Evolutionary conservation across 2,113 vertebrate species (phyloP).

Genomic region (Neoarius graeffei): DNA sequence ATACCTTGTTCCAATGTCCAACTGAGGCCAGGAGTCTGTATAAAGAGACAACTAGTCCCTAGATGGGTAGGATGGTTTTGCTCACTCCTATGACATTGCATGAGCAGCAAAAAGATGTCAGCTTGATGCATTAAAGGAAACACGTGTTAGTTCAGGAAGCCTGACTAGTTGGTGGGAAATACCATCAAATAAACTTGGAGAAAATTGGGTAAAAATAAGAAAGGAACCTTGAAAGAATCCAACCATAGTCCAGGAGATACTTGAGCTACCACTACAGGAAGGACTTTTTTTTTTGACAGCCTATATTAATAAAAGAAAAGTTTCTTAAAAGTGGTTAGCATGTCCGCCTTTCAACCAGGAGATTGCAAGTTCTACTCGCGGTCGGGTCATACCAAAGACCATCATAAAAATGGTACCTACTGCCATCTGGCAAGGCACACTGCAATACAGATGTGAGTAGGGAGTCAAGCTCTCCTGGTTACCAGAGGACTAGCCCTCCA

Average conservation of each 20-base stretch:
- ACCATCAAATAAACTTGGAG: background rate
- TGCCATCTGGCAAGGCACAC: too few species aligned
- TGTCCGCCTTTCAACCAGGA: too few species aligned
- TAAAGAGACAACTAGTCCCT: too few species aligned
- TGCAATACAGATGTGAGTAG: too few species aligned
- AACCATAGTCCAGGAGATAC: background rate
- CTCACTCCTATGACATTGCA: background rate
- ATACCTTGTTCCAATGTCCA: background rate
- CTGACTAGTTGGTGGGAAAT: background rate
- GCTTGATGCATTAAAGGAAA: background rate
- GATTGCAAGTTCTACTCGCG: too few species aligned
- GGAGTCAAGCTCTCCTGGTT: too few species aligned
- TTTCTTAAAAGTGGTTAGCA: too few species aligned
- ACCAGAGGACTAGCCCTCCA: too few species aligned
- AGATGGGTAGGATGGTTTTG: background rate
- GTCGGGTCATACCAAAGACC: too few species aligned
- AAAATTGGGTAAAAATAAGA: background rate
- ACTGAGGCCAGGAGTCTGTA: background rate
- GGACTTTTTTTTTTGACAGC: background rate
- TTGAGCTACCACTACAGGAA: constrained; percentile 7
- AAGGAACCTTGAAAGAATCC: background rate
- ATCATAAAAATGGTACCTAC: too few species aligned
- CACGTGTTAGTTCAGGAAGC: background rate
- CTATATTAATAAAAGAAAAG: background rate
- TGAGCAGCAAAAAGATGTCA: background rate